Percentiles rank a stretch among this genome's conserved stretches.
Evolutionary conservation across 2,888 invertebrate genomes (phyloP).

Genomic region (Brassicogethes aeneus): DNA sequence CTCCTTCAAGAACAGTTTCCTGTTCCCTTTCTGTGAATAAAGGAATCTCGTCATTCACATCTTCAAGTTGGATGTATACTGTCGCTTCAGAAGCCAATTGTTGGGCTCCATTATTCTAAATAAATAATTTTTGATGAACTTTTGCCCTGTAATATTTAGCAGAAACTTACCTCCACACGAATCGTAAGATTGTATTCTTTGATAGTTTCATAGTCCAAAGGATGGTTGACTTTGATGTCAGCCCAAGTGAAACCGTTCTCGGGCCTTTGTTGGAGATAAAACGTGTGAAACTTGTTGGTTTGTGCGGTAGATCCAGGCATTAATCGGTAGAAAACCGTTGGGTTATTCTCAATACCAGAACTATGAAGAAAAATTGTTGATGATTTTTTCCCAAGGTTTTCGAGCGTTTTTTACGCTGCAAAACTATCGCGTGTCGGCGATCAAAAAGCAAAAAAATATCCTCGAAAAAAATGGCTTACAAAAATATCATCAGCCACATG

Average conservation of each 20-base stretch:
- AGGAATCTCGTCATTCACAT: slow-evolving; percentile 96
- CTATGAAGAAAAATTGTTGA: too few relatives aligned
- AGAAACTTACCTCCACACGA: slow-evolving; percentile 76
- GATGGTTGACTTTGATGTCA: slow-evolving; percentile 93
- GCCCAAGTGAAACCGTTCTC: slow-evolving; percentile 93
- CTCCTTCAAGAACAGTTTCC: slow-evolving; percentile 91
- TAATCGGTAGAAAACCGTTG: slow-evolving; percentile 89
- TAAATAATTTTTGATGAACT: background rate
- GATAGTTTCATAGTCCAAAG: slow-evolving; percentile 88
- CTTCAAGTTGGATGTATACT: slow-evolving; percentile 86
- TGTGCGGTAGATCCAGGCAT: slow-evolving; percentile 95
- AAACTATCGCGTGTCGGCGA: slow-evolving; percentile 22
- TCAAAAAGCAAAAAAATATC: slow-evolving; percentile 28
- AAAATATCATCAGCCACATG: slow-evolving; percentile 37
- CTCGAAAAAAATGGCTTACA: slow-evolving; percentile 33
- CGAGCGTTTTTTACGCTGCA: background rate
- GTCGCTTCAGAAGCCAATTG: slow-evolving; percentile 92
- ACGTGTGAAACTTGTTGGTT: slow-evolving; percentile 92
- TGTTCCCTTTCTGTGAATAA: slow-evolving; percentile 92
- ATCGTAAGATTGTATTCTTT: slow-evolving; percentile 94
- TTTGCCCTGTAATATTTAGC: background rate
- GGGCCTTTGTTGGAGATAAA: slow-evolving; percentile 89
- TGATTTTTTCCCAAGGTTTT: too few relatives aligned
- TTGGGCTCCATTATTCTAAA: slow-evolving; percentile 88
- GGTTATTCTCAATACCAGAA: slow-evolving; percentile 93